Conservation (phyloP, 2,888 invertebrate species). For the Drosophila mimetica region DNA sequence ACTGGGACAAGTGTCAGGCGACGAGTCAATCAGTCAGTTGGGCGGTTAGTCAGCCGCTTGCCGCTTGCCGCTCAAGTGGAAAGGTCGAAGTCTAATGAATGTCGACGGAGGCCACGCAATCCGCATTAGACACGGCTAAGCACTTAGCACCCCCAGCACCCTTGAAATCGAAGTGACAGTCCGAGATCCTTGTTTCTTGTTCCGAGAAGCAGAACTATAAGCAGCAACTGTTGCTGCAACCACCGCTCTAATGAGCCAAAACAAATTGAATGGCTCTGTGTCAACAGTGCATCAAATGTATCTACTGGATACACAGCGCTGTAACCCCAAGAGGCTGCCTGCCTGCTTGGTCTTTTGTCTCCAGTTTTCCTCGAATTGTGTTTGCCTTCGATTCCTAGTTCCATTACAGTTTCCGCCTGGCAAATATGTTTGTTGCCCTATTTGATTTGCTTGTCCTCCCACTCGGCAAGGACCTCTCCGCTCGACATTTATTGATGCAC, state of each 20-base stretch:
- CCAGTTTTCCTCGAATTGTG: conserved; percentile 27
- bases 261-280: conserved; percentile 72
- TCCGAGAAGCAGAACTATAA: neutral
- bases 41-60: conserved; percentile 28
- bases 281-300: conserved; percentile 63
- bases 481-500: conserved; percentile 72
- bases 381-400: conserved; percentile 53
- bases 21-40: conserved; percentile 30
- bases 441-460: conserved; percentile 64
- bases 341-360: conserved; percentile 1
- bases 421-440: conserved; percentile 66
- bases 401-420: conserved; percentile 51
- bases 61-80: conserved; percentile 30
- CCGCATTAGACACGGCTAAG: conserved; percentile 81
- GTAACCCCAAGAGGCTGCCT: conserved; percentile 6
- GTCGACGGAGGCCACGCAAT: conserved; percentile 52
- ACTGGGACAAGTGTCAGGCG: conserved; percentile 32
- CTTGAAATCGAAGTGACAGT: conserved; percentile 70
- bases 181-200: conserved; percentile 4
- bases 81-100: conserved; percentile 66
- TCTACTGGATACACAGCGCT: conserved; percentile 44
- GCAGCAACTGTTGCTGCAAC: conserved; percentile 47
- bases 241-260: conserved; percentile 66
- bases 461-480: conserved; percentile 24
- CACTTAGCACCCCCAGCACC: conserved; percentile 77